phyloP scores from a whole-genome alignment of 2,888 invertebrate species.

The Trachelus iudaicus region DNA sequence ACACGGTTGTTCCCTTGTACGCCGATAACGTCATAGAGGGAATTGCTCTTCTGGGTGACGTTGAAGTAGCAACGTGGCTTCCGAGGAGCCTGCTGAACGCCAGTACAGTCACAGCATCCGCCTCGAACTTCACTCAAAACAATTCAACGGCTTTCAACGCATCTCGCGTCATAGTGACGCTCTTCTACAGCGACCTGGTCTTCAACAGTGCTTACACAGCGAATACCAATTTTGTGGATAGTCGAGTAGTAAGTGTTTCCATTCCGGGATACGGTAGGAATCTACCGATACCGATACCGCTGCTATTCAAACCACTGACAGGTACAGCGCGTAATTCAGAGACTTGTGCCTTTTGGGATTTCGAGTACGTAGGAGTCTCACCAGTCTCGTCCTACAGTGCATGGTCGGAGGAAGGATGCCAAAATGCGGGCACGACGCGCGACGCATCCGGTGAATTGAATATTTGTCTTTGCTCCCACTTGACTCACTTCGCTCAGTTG shows the following conservation, averaged over 20 bases:
- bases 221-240: slow-evolving; percentile 45
- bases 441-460: slow-evolving; percentile 25
- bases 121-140: background rate
- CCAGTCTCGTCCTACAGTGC: background rate
- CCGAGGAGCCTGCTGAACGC: slow-evolving; percentile 65
- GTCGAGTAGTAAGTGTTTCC: slow-evolving; percentile 70
- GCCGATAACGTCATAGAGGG: slow-evolving; percentile 65
- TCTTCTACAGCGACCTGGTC: slow-evolving; percentile 69
- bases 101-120: slow-evolving; percentile 50
- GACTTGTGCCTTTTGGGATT: background rate
- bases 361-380: background rate
- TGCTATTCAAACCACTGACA: slow-evolving; percentile 67
- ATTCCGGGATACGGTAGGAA: slow-evolving; percentile 71
- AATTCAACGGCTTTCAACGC: slow-evolving; percentile 22
- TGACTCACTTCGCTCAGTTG: slow-evolving; percentile 73
- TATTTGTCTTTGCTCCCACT: slow-evolving; percentile 68
- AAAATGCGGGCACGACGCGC: slow-evolving; percentile 12
- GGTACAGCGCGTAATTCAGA: background rate
- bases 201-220: slow-evolving; percentile 50
- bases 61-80: slow-evolving; percentile 70
- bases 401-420: slow-evolving; percentile 39
- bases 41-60: slow-evolving; percentile 65
- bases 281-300: slow-evolving; percentile 69
- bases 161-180: slow-evolving; percentile 66
- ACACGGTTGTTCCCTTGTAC: slow-evolving; percentile 64